Percentiles rank a stretch among this genome's conserved stretches.
These are phyloP conservation scores for Cossypha polioptera DNA, from an alignment of 2,797 vertebrate genomes.

Conservation along the genomic window DNA sequence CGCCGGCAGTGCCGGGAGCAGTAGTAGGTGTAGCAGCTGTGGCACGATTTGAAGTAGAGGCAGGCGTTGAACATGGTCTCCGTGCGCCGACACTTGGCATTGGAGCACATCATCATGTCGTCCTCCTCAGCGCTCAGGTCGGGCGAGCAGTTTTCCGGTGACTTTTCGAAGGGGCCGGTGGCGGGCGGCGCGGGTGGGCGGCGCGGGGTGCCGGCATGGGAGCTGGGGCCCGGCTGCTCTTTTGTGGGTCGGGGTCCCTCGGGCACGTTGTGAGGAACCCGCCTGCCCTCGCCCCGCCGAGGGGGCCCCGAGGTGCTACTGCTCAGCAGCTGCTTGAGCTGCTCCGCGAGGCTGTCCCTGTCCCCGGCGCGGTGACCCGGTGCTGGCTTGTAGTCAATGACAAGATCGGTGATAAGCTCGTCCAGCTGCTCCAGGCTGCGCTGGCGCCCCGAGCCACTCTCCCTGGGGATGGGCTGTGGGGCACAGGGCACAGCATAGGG, in stretches of 20 bases:
- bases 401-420: constrained; percentile 91
- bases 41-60: constrained; percentile 97
- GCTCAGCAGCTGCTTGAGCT: constrained; percentile 86
- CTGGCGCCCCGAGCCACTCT: constrained; percentile 83
- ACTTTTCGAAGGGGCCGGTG: constrained; percentile 75
- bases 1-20: constrained; percentile 93
- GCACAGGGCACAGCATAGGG: not conserved
- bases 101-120: constrained; percentile 93
- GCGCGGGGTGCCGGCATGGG: constrained; percentile 75
- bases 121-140: constrained; percentile 92
- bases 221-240: constrained; percentile 81
- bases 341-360: constrained; percentile 80
- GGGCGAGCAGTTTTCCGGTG: constrained; percentile 83
- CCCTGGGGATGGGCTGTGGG: constrained; percentile 69
- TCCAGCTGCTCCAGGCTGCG: constrained; percentile 95
- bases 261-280: not conserved
- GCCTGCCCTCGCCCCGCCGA: constrained; percentile 59
- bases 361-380: constrained; percentile 77
- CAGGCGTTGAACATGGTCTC: constrained; percentile 96
- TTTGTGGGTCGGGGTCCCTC: constrained; percentile 76
- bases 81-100: constrained; percentile 88
- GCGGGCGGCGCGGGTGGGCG: not conserved
- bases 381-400: constrained; percentile 91
- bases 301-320: constrained; percentile 76
- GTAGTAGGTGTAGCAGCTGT: constrained; percentile 97